Evolutionary conservation across 1,140 invertebrate genomes (phyloP).

Genomic region (Pararge aegeria): DNA sequence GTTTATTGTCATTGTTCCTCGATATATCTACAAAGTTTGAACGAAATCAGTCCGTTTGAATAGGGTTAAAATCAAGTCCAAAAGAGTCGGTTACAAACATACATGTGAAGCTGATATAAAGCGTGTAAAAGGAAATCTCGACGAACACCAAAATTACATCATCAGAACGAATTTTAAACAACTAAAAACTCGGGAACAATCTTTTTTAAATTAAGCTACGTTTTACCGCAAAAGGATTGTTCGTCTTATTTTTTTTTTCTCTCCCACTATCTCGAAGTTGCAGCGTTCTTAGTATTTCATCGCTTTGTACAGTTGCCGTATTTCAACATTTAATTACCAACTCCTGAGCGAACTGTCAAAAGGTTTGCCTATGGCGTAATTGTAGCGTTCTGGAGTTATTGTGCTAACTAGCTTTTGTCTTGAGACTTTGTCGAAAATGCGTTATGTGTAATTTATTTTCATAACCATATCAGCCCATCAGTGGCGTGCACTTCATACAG

Average conservation of each 20-base stretch:
- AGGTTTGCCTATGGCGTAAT: not conserved
- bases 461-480: no score
- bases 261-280: slow-evolving; percentile 19
- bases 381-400: not conserved
- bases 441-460: not conserved
- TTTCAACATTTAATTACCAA: slow-evolving; percentile 30
- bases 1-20: no score
- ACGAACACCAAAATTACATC: not conserved
- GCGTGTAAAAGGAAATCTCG: not conserved
- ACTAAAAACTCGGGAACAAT: slow-evolving; percentile 10
- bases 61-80: no score
- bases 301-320: slow-evolving; percentile 20
- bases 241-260: slow-evolving; percentile 22
- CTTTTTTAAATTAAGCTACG: slow-evolving; percentile 17
- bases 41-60: no score
- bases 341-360: not conserved
- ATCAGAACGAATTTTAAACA: slow-evolving; percentile 13
- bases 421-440: not conserved
- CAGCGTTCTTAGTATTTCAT: slow-evolving; percentile 27
- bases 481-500: no score
- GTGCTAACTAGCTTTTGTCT: not conserved
- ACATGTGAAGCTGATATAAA: not conserved
- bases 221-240: slow-evolving; percentile 15
- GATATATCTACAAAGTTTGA: no score
- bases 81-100: no score